Evolutionary conservation across 2,888 invertebrate genomes (phyloP), one percentile per base, ranked within the genome.

Genomic region (Endomychus coccineus): DNA sequence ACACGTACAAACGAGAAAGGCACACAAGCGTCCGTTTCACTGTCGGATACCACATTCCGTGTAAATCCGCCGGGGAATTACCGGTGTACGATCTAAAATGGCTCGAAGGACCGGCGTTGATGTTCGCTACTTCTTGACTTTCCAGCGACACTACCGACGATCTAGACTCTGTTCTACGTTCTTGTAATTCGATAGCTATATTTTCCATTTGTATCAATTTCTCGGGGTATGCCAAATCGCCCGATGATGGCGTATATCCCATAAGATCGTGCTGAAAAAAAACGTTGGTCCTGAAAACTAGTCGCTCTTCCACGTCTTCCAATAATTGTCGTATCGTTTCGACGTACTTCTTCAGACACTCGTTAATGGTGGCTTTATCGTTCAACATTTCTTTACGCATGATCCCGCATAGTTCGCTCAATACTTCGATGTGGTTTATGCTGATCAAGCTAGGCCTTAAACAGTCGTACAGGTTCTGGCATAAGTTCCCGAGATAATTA

Each of bases 41-140:
- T 0, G 92, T 95, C 0, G 98, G 98, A 67, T 97, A 98, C 98
- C 98, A 98, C 94, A 98, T 94, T 15, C 97, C 98, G 67, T 97
- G 97, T 17, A 97, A 71, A 71, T 98, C 97, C 0, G 96, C 66
- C 19, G 66, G 63, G 9, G 64, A 65, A 57, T 64, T 68, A 46
- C 70, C 69, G 22, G 70, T 68, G 40, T 68, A 67, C 4, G 70
- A 67, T 29, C 69, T 61, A 40, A 68, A 64, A 34, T 65, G 66
- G 33, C 58, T 58, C 22, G 59, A 59, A 53, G 57, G 61, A 54
- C 44, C 59, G 40, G 44, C 70, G 39, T 70, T 76, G 25, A 80
- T 74, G 48, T 71, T 73, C 17, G 82, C 83, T 1, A 82, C 81
- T 60, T 86, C 86, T 50, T 78, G 78, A 1, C 82, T 80, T 0